Evolutionary conservation across 2,797 vertebrate species (phyloP).

Genomic region (Megaceryle alcyon): DNA sequence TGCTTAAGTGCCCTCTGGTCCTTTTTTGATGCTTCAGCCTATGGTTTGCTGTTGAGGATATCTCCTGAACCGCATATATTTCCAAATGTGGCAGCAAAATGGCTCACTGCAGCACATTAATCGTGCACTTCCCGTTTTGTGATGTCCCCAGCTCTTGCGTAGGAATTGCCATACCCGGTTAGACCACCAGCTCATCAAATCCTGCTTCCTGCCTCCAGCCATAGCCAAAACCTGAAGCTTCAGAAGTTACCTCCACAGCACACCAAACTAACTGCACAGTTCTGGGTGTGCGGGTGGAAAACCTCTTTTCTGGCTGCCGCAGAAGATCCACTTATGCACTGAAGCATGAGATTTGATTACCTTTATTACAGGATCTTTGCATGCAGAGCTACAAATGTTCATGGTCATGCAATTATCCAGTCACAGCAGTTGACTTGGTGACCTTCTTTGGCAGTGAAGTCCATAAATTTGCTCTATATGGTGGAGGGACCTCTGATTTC

Average conservation of each 20-base stretch:
- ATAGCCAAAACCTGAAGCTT: constrained; percentile 12
- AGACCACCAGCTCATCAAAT: constrained; percentile 44
- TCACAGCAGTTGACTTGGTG: constrained; percentile 42
- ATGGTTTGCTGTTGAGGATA: not conserved
- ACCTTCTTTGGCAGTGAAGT: constrained; percentile 13
- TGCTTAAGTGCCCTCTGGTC: not conserved
- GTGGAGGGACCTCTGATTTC: not conserved
- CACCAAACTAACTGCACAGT: not conserved
- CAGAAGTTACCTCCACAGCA: not conserved
- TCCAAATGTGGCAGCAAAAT: not conserved
- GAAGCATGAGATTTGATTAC: constrained; percentile 68
- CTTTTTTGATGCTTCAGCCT: not conserved
- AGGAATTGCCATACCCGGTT: constrained; percentile 42
- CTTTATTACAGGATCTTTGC: constrained; percentile 48
- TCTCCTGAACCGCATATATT: not conserved
- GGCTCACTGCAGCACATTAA: not conserved
- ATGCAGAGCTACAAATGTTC: constrained; percentile 41
- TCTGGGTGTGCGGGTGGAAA: not conserved
- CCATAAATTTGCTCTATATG: not conserved
- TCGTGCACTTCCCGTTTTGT: not conserved
- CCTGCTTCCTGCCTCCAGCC: not conserved
- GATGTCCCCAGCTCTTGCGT: not conserved
- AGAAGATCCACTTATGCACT: not conserved
- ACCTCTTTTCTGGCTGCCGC: not conserved
- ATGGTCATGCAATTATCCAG: constrained; percentile 40